phyloP scores from a whole-genome alignment of 2,797 vertebrate species.

The Anguilla marmorata region DNA sequence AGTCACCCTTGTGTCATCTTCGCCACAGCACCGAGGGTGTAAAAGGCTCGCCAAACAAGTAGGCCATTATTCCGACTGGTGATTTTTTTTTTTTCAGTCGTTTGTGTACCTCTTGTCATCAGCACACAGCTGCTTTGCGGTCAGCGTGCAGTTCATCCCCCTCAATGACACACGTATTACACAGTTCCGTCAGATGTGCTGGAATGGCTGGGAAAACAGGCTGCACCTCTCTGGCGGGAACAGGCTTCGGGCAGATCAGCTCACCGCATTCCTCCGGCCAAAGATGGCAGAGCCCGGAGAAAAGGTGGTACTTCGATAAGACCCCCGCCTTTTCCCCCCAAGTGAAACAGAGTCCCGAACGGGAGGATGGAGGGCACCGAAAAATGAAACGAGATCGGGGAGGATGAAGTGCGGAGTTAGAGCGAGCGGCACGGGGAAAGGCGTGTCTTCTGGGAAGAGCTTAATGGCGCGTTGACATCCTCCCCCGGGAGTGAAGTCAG shows the following conservation, averaged over 20 bases:
- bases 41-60: background rate
- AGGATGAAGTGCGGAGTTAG: background rate
- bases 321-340: conserved; percentile 35
- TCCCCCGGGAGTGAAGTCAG: conserved; percentile 47
- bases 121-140: background rate
- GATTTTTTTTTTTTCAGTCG: background rate
- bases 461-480: conserved; percentile 47
- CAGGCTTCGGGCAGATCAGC: background rate
- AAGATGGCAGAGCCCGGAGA: conserved; percentile 38
- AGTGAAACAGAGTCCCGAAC: conserved; percentile 39
- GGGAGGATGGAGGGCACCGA: background rate
- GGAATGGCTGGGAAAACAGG: background rate
- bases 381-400: background rate
- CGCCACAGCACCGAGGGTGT: background rate
- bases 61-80: background rate
- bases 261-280: conserved; percentile 26
- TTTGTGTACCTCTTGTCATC: background rate
- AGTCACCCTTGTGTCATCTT: conserved; percentile 1
- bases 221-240: background rate
- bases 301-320: conserved; percentile 42
- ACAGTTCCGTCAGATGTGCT: background rate
- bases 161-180: background rate
- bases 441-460: conserved; percentile 41
- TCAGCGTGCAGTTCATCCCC: background rate
- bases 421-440: conserved; percentile 21